Percentiles rank a stretch among this genome's conserved stretches.
phyloP scores from a whole-genome alignment of 2,113 vertebrate species.

The Chelonoidis abingdonii region DNA sequence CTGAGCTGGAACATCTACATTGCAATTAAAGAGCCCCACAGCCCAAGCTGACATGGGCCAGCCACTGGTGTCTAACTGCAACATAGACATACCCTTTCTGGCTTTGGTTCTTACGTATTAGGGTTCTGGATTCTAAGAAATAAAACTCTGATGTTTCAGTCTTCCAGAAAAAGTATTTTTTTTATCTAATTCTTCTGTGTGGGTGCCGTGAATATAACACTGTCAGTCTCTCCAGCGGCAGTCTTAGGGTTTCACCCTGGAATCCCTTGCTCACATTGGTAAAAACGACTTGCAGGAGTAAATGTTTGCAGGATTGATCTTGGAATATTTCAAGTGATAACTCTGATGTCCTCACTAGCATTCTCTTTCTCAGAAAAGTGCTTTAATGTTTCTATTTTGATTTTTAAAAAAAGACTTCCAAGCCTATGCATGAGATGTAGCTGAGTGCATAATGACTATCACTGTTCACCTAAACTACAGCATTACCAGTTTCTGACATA shows the following conservation, averaged over 20 bases:
- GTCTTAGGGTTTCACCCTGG: not conserved
- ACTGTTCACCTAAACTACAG: not conserved
- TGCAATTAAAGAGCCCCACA: not conserved
- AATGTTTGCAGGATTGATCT: not conserved
- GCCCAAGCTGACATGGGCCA: not conserved
- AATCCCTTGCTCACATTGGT: not conserved
- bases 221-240: not conserved
- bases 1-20: not conserved
- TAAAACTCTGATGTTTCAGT: not conserved
- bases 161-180: not conserved
- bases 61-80: not conserved
- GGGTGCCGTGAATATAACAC: not conserved
- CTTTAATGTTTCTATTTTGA: not conserved
- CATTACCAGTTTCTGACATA: not conserved
- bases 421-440: rapidly evolving
- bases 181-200: not conserved
- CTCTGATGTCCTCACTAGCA: not conserved
- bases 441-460: not conserved
- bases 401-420: not conserved
- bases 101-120: not conserved
- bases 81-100: not conserved
- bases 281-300: rapidly evolving
- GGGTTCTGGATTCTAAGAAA: not conserved
- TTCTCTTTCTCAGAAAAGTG: not conserved
- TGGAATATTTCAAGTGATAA: not conserved